Evolutionary conservation across 2,888 invertebrate genomes (phyloP).

Genomic region (Encarsia formosa): DNA sequence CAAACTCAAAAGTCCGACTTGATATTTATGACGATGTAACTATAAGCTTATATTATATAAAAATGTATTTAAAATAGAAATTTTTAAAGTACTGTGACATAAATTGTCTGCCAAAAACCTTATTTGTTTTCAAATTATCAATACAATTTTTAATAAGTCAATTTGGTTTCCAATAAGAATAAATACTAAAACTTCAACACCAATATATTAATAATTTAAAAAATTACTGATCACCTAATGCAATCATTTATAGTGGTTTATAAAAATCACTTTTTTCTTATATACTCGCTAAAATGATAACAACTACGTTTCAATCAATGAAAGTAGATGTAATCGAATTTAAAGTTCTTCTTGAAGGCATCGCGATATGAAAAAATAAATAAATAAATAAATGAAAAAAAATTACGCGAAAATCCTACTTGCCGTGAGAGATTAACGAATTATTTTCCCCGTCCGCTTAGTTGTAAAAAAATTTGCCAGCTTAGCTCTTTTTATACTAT

Average conservation of each 20-base stretch:
- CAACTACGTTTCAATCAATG: too few relatives aligned
- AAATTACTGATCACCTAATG: too few relatives aligned
- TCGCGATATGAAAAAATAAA: background rate
- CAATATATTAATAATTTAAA: conserved; percentile 1
- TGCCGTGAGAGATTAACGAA: conserved; percentile 15
- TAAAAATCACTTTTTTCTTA: background rate
- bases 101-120: too few relatives aligned
- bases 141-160: too few relatives aligned
- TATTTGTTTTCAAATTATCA: too few relatives aligned
- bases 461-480: conserved; percentile 3
- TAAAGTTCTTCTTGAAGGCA: conserved; percentile 10
- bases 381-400: conserved; percentile 1
- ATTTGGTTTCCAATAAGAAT: too few relatives aligned
- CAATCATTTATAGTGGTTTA: background rate
- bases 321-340: too few relatives aligned
- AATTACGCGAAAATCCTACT: conserved; percentile 9
- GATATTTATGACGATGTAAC: too few relatives aligned
- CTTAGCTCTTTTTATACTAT: conserved; percentile 14
- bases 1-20: too few relatives aligned
- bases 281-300: background rate
- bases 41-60: too few relatives aligned
- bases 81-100: too few relatives aligned
- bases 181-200: background rate
- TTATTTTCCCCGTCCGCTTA: conserved; percentile 14
- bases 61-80: too few relatives aligned